Base-by-base conservation (phyloP, 2,888 invertebrate species). In the Drosophila nigricruria region DNA sequence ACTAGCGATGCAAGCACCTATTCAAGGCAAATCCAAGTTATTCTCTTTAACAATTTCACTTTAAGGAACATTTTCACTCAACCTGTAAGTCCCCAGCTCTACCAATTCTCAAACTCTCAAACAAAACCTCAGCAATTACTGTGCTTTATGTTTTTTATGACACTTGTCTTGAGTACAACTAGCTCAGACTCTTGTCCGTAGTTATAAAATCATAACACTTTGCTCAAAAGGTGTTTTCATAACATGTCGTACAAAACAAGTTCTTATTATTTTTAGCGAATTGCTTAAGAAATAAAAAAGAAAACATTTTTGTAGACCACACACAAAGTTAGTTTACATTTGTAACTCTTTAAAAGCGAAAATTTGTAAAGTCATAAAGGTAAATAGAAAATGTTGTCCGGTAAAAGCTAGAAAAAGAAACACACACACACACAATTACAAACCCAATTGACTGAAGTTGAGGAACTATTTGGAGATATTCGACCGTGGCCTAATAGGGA, bases 341-440 rank as follows among this genome's bases (percentile, higher is more conserved):
- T 65, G 47, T 66, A 53, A 54, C 38, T 30, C 53, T 49, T 49
- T 70, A 47, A 47, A 52, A 57, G 59, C 59, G 76, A 74, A 76
- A 70, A 68, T 76, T 45, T 68, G 65, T 74, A 54, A 38, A 71
- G 67, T 67, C 67, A 77, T 67, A 71, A 66, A 77, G 62, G 59
- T 66, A 77, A 77, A 75, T 56, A 77, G 59, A 72, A 77, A 76
- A 30, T 45, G 20, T 62, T 38, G 58, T 43, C 42, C 53, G 58
- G 59, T 43, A 62, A 49, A 62, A 50, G 60, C 59, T 49, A 25
- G 18, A 50, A 64, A 58, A 36, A 71, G 57, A 25, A 25, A 53
- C n/a, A 10, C 30, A 25, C 68, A 25, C 16, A 53, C n/a, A 10
- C 30, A 25, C 68, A 69, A 77, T 70, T 65, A 60, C 50, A 53